Conservation (phyloP, 2,888 invertebrate species). For the Zele albiditarsus region DNA sequence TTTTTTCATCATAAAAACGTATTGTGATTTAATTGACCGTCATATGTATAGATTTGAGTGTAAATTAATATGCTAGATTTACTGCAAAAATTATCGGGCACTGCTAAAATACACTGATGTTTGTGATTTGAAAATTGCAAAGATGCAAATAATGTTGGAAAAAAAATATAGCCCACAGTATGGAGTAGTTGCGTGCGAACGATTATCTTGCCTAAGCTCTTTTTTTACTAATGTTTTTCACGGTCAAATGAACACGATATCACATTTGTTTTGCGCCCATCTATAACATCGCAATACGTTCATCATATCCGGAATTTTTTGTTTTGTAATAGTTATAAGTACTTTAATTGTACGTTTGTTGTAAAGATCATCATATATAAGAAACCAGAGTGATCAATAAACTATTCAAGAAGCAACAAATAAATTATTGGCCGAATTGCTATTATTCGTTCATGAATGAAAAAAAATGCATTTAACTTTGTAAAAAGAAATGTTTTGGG, state of each 20-base stretch:
- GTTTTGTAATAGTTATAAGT: slow-evolving; percentile 2
- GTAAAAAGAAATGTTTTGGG: slow-evolving; percentile 45
- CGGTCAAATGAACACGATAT: background rate
- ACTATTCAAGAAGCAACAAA: background rate
- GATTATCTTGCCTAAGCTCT: slow-evolving; percentile 46
- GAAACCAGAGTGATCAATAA: background rate
- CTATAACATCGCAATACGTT: background rate
- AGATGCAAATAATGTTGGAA: slow-evolving; percentile 4
- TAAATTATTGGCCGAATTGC: background rate
- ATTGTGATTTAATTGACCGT: slow-evolving; percentile 46
- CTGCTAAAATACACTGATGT: background rate
- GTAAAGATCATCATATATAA: background rate
- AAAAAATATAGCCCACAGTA: background rate
- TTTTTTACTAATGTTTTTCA: background rate
- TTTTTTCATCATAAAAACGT: slow-evolving; percentile 51
- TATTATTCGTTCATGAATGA: slow-evolving; percentile 8
- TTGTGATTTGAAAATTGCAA: background rate
- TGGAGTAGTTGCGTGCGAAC: background rate
- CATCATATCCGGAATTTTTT: background rate
- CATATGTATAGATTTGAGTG: slow-evolving; percentile 55
- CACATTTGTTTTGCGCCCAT: background rate
- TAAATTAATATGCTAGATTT: slow-evolving; percentile 53
- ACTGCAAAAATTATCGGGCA: slow-evolving; percentile 14
- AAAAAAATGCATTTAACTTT: slow-evolving; percentile 62
- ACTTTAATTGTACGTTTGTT: background rate